These are phyloP conservation scores for Canis aureus DNA, from an alignment of 2,113 vertebrate species.

Conservation along the genomic window DNA sequence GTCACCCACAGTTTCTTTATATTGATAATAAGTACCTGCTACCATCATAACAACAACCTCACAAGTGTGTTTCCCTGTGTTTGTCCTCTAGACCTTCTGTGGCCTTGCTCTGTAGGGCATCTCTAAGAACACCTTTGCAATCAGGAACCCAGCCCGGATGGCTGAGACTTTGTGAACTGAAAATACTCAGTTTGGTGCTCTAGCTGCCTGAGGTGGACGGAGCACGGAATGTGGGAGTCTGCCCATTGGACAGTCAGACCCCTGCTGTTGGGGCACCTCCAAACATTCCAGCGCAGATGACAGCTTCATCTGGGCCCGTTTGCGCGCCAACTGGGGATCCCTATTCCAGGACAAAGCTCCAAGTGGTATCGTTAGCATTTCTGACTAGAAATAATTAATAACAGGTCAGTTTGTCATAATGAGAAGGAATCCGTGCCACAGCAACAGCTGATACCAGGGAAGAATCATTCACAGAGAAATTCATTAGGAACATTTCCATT, in stretches of 20 bases:
- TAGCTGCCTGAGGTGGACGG: neutral
- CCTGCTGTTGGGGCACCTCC: neutral
- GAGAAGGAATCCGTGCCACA: slow-evolving; percentile 21
- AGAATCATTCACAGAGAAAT: slow-evolving; percentile 56
- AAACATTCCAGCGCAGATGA: neutral
- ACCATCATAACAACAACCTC: neutral
- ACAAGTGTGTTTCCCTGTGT: neutral
- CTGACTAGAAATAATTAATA: slow-evolving; percentile 50
- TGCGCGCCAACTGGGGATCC: neutral
- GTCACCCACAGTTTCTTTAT: neutral
- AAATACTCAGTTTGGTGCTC: neutral
- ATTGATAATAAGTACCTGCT: neutral
- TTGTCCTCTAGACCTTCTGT: neutral
- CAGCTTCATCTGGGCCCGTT: neutral
- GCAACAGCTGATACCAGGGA: slow-evolving; percentile 36
- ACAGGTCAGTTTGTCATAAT: neutral
- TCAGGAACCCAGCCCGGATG: neutral
- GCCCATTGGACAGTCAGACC: neutral
- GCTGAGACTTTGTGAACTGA: neutral
- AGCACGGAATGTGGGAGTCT: neutral
- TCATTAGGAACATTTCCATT: slow-evolving; percentile 63
- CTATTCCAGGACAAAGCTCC: slow-evolving; percentile 29
- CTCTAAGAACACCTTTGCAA: neutral
- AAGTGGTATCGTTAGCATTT: neutral
- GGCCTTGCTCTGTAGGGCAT: neutral